A percentile compares a stretch with the other conserved stretches of the same genome.
These are phyloP conservation scores for Pristionchus arcanus DNA, from an alignment of 2,888 invertebrate species.

Conservation along the genomic window DNA sequence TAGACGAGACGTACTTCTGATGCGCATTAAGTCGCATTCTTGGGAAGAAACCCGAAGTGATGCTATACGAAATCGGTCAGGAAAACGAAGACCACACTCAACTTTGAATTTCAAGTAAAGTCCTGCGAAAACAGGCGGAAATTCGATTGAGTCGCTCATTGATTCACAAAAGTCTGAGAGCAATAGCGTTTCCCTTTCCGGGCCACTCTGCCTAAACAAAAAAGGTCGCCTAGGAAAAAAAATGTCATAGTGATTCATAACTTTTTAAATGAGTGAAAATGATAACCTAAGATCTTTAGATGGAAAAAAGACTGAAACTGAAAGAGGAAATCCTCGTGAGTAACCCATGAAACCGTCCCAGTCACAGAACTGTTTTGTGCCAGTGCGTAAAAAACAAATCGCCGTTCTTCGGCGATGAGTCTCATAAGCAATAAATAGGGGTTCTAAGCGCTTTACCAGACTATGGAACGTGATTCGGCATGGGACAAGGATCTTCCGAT, in stretches of 20 bases:
- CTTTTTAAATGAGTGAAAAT: too few species aligned
- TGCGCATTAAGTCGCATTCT: neutral
- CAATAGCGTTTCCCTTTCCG: neutral
- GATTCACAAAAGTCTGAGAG: neutral
- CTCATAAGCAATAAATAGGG: neutral
- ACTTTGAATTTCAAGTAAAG: neutral
- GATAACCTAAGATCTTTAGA: too few species aligned
- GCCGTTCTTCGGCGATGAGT: neutral
- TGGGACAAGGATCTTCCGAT: neutral
- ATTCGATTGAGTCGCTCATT: neutral
- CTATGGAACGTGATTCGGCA: neutral
- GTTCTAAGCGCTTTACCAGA: neutral
- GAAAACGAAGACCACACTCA: neutral
- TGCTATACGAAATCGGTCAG: neutral
- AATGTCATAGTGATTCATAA: neutral
- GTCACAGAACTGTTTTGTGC: neutral
- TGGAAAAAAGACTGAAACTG: too few species aligned
- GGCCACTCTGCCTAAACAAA: too few species aligned
- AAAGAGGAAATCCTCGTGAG: neutral
- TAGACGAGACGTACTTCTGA: neutral
- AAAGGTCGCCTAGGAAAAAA: too few species aligned
- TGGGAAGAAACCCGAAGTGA: neutral
- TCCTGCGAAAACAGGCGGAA: neutral
- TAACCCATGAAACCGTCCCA: neutral
- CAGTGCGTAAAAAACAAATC: neutral